Evolutionary conservation across 1,140 invertebrate genomes (phyloP).

Genomic region (Cephus cinctus): DNA sequence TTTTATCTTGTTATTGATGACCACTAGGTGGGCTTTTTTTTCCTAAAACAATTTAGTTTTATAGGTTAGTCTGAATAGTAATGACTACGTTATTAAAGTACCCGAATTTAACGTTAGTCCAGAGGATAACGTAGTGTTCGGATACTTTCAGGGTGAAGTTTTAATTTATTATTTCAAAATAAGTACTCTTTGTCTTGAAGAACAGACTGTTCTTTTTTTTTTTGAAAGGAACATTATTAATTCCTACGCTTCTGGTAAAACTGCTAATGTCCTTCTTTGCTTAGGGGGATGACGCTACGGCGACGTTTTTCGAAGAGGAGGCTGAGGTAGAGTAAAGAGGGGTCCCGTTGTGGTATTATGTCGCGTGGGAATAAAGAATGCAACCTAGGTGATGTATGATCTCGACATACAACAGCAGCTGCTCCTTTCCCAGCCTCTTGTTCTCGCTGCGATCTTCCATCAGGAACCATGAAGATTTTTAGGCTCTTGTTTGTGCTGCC

Average conservation of each 20-base stretch:
- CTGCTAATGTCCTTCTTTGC: neutral
- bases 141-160: no score
- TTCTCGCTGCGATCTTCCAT: neutral
- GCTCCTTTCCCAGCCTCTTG: conserved; percentile 4
- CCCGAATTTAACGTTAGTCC: no score
- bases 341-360: neutral
- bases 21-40: neutral
- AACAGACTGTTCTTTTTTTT: no score
- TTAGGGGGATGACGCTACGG: no score
- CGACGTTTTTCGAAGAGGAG: neutral
- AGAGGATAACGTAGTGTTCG: no score
- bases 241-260: neutral
- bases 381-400: neutral
- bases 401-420: neutral
- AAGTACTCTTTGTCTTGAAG: no score
- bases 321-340: neutral
- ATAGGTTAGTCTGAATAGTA: no score
- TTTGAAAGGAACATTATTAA: neutral
- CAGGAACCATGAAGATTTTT: neutral
- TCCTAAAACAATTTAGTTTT: conserved; percentile 28
- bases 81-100: no score
- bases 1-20: no score
- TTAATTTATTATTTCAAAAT: no score
- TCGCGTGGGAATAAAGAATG: neutral
- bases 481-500: neutral